These are phyloP conservation scores for Rhopalosiphum nymphaeae DNA, from an alignment of 2,888 invertebrate species.

Conservation along the genomic window DNA sequence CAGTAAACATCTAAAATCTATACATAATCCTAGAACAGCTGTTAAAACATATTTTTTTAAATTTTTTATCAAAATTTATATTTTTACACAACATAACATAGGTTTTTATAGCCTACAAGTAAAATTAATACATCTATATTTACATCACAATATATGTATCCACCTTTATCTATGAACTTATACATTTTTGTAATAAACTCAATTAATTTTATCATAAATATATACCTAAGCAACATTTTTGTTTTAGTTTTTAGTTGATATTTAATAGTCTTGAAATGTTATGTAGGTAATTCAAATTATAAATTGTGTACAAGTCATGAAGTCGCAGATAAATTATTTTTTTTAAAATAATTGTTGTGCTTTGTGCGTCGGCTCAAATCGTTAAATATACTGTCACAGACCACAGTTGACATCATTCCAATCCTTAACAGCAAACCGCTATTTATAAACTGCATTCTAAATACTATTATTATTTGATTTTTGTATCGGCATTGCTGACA, in stretches of 20 bases:
- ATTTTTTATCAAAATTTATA: background rate
- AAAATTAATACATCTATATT: background rate
- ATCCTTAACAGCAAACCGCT: conserved; percentile 13
- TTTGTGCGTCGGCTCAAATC: background rate
- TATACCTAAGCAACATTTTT: background rate
- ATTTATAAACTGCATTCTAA: conserved; percentile 38
- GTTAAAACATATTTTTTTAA: background rate
- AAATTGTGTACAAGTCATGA: no score
- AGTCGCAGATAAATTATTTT: background rate
- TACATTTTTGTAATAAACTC: background rate
- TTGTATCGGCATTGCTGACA: background rate
- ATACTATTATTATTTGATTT: background rate
- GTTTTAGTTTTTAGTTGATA: background rate
- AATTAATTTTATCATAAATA: background rate
- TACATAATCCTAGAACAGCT: background rate
- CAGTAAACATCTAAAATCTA: background rate
- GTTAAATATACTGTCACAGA: background rate
- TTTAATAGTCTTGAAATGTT: background rate
- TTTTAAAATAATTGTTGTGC: background rate
- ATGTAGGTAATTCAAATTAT: no score
- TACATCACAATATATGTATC: background rate
- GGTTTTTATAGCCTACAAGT: background rate
- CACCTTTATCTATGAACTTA: background rate
- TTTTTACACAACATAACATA: background rate
- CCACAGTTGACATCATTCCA: conserved; percentile 43